Conservation (phyloP, 2,888 invertebrate genomes). For the Rhimphoctona megacephalus region DNA sequence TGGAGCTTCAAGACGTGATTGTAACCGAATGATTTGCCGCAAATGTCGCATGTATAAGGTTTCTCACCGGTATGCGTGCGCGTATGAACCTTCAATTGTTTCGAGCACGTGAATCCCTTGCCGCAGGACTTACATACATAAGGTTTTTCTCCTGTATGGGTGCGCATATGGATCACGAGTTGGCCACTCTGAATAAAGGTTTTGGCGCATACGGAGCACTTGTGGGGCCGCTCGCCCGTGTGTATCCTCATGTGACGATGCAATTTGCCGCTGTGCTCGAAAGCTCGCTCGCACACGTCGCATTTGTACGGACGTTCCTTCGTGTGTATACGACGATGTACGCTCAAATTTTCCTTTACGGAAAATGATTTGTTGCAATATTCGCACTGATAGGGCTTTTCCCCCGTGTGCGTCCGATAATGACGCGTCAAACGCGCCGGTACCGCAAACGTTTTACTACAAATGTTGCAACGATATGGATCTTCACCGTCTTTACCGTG, state of each 20-base stretch:
- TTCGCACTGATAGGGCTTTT: slow-evolving; percentile 96
- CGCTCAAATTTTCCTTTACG: slow-evolving; percentile 96
- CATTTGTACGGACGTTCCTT: slow-evolving; percentile 96
- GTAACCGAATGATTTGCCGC: slow-evolving; percentile 95
- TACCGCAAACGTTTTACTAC: slow-evolving; percentile 95
- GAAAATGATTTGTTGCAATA: slow-evolving; percentile 97
- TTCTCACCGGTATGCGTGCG: slow-evolving; percentile 96
- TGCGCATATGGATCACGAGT: slow-evolving; percentile 95
- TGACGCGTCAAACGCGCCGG: slow-evolving; percentile 94
- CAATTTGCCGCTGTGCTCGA: slow-evolving; percentile 95
- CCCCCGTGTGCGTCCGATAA: slow-evolving; percentile 95
- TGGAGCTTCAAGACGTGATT: slow-evolving; percentile 96
- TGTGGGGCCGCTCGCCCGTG: slow-evolving; percentile 95
- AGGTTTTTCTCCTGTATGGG: slow-evolving; percentile 95
- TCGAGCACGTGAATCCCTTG: slow-evolving; percentile 96
- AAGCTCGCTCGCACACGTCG: slow-evolving; percentile 94
- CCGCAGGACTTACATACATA: slow-evolving; percentile 93
- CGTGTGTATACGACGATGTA: slow-evolving; percentile 94
- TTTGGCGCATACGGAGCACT: slow-evolving; percentile 94
- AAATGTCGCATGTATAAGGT: slow-evolving; percentile 96
- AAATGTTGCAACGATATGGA: slow-evolving; percentile 95
- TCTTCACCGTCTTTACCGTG: slow-evolving; percentile 89
- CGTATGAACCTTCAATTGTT: slow-evolving; percentile 96
- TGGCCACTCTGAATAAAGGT: slow-evolving; percentile 97
- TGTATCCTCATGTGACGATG: slow-evolving; percentile 96